Evolutionary conservation across 2,888 invertebrate species (phyloP).

Genomic region (Emmelina monodactyla): DNA sequence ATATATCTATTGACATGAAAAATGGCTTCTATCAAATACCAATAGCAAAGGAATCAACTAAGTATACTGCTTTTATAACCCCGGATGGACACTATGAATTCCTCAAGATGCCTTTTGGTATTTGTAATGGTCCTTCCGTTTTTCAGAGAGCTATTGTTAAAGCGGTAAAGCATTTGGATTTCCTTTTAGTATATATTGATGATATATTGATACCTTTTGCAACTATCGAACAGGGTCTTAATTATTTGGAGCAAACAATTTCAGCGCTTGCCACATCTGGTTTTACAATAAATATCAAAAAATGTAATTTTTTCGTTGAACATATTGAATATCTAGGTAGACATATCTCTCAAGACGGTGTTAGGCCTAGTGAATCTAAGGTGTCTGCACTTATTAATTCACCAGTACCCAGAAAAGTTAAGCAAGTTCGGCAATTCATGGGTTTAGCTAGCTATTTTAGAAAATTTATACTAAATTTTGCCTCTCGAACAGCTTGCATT

Average conservation of each 20-base stretch:
- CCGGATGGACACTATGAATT: constrained; percentile 16
- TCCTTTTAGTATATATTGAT: constrained; percentile 15
- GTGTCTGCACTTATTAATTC: constrained; percentile 14
- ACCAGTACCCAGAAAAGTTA: constrained; percentile 12
- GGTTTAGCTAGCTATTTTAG: constrained; percentile 21
- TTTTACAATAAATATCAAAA: constrained; percentile 13
- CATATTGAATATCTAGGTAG: constrained; percentile 18
- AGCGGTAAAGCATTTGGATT: constrained; percentile 13
- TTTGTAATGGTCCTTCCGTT: constrained; percentile 16
- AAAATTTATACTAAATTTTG: constrained; percentile 20
- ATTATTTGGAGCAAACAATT: constrained; percentile 10
- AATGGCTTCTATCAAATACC: constrained; percentile 16
- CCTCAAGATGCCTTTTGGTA: constrained; percentile 17
- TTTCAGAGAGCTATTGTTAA: constrained; percentile 15
- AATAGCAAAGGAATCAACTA: constrained; percentile 8
- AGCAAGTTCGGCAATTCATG: constrained; percentile 18
- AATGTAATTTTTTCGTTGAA: constrained; percentile 16
- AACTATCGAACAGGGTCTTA: constrained; percentile 11
- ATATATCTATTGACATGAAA: constrained; percentile 14
- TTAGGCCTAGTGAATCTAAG: constrained; percentile 17
- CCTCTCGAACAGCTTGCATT: constrained; percentile 16
- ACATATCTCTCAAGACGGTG: constrained; percentile 14
- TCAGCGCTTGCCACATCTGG: constrained; percentile 7
- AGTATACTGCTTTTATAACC: constrained; percentile 15
- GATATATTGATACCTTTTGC: constrained; percentile 15